Conservation (phyloP, 1,140 invertebrate species). For the Kradibia gibbosae region DNA sequence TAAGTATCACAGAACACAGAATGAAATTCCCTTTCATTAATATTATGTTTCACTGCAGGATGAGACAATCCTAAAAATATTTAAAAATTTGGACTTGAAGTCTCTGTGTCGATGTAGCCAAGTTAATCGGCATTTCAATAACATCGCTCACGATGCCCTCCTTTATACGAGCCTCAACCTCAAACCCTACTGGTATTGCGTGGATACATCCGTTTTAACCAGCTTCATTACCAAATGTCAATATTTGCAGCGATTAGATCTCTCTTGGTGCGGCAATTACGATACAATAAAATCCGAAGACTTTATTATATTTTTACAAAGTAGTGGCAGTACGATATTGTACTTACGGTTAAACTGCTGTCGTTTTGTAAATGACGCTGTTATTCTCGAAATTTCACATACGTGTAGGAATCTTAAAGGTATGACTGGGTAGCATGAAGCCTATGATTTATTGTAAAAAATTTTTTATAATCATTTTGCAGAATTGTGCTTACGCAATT, state of each 20-base stretch:
- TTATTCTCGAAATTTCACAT: constrained; percentile 77
- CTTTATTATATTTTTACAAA: constrained; percentile 78
- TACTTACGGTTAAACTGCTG: constrained; percentile 84
- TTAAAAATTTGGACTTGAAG: constrained; percentile 84
- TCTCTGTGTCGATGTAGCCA: constrained; percentile 83
- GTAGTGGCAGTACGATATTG: constrained; percentile 78
- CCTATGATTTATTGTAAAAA: neutral
- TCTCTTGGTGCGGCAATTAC: constrained; percentile 91
- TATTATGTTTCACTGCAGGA: constrained; percentile 71
- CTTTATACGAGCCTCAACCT: constrained; percentile 87
- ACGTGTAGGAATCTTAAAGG: constrained; percentile 81
- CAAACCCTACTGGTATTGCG: constrained; percentile 80
- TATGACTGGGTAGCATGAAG: constrained; percentile 57
- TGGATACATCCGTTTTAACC: constrained; percentile 74
- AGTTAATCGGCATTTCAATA: constrained; percentile 83
- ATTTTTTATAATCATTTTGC: constrained; percentile 55
- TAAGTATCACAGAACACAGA: constrained; percentile 54
- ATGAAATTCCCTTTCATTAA: neutral
- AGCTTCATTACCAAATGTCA: constrained; percentile 76
- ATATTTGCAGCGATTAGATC: constrained; percentile 83
- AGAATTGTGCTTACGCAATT: constrained; percentile 81
- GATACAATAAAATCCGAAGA: constrained; percentile 74
- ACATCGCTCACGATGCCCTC: constrained; percentile 82
- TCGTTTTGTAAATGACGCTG: constrained; percentile 79
- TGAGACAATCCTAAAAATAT: constrained; percentile 82